These are phyloP conservation scores for Megalopta genalis DNA, from an alignment of 1,140 invertebrate species.

Conservation along the genomic window DNA sequence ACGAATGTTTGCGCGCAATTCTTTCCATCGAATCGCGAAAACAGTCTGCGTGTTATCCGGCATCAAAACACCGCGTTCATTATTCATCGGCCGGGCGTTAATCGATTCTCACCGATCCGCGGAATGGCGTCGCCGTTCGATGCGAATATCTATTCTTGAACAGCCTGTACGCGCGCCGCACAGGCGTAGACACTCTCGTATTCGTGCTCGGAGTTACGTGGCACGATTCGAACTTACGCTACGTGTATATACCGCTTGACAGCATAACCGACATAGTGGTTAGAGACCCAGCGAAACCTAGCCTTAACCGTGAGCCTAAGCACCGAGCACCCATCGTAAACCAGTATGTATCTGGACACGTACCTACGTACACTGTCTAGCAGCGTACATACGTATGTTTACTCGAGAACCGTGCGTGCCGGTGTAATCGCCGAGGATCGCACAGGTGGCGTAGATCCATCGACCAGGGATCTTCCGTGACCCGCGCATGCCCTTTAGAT, in stretches of 20 bases:
- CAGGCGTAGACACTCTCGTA: no score
- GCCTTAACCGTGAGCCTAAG: conserved; percentile 37
- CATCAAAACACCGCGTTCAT: no score
- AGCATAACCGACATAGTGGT: conserved; percentile 60
- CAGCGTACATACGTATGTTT: conserved; percentile 5
- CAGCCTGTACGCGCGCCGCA: not conserved
- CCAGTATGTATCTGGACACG: conserved; percentile 27
- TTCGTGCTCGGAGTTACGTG: not conserved
- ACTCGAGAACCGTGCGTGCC: conserved; percentile 7
- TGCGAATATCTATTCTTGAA: not conserved
- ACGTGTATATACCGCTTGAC: conserved; percentile 61
- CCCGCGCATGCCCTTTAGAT: not conserved
- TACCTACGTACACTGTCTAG: not conserved
- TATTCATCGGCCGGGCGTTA: no score
- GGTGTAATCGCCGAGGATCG: conserved; percentile 7
- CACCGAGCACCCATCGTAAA: conserved; percentile 24
- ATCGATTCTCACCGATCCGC: no score
- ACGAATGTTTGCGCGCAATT: no score
- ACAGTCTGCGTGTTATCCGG: no score
- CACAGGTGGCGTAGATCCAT: conserved; percentile 5
- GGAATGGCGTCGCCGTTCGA: no score
- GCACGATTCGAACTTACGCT: conserved; percentile 40
- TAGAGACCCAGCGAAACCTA: conserved; percentile 49
- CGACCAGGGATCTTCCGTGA: not conserved
- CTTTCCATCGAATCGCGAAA: no score